Conservation (phyloP, 2,113 vertebrate genomes). For the Cichladusa arquata region DNA sequence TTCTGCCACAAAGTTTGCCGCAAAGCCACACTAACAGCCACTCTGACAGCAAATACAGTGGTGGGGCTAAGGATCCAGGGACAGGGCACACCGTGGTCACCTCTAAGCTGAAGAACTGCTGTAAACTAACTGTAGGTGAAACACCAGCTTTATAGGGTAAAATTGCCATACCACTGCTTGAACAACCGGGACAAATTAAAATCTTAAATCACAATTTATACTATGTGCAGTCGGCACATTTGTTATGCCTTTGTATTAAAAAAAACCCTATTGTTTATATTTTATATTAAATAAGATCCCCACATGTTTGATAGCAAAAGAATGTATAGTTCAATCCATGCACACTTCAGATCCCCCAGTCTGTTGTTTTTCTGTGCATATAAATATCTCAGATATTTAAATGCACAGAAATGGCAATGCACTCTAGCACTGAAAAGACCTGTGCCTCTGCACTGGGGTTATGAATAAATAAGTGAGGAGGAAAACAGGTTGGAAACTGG, state of each 20-base stretch:
- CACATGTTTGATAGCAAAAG: not conserved
- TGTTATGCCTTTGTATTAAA: not conserved
- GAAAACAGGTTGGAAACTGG: not conserved
- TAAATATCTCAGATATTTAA: not conserved
- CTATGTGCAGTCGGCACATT: not conserved
- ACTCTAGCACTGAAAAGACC: not conserved
- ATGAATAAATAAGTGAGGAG: not conserved
- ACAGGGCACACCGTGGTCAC: rapidly evolving
- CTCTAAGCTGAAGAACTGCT: not conserved
- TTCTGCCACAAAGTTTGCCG: not conserved
- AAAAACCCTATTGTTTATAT: not conserved
- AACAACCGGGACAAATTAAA: not conserved
- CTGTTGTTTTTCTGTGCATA: not conserved
- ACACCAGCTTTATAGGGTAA: not conserved
- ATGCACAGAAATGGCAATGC: not conserved
- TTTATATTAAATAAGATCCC: not conserved
- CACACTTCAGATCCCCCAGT: not conserved
- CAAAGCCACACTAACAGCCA: not conserved
- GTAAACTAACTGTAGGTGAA: not conserved
- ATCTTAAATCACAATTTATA: not conserved
- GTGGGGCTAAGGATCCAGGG: not conserved
- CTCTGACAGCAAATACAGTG: rapidly evolving
- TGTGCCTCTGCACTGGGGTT: not conserved
- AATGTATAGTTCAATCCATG: not conserved
- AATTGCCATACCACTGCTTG: not conserved